Evolutionary conservation across 2,888 invertebrate genomes (phyloP), one percentile per base, ranked within the genome.

Genomic region (Autographa gamma): DNA sequence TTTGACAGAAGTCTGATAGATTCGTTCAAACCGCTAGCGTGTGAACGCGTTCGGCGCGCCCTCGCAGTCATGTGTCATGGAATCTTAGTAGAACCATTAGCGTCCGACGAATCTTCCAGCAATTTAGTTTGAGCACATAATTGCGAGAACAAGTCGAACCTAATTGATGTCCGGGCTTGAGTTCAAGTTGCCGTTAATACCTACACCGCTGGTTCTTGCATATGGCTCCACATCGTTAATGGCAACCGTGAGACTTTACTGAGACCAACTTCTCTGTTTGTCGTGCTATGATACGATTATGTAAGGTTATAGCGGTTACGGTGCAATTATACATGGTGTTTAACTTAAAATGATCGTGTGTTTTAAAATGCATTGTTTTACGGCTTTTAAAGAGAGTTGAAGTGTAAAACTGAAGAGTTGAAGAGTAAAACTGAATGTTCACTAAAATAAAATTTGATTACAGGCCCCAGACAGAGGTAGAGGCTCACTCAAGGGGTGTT

Each of bases 61-160:
- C 70, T 82, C 73, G 58, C 69, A 72, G 87, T 88, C 90, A 90
- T 89, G 91, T 93, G 92, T 93, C 92, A 91, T 87, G 89, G 88
- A 85, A 87, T 88, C 87, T 91, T 88, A 90, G 87, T 81, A 86
- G 89, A 87, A 84, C 90, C 91, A 92, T 94, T 94, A 93, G 90
- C 90, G 92, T 92, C 91, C 89, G 88, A 90, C 91, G 91, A 93
- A 93, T 93, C 92, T 93, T 92, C 91, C 90, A 93, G 91, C 92
- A 93, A 93, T 95, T 95, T 94, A 91, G 90, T 92, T 91, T 92
- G 93, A 94, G 93, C 91, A 94, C 92, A 94, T 95, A 95, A 95
- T 95, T 95, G 93, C 93, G 90, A 91, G 93, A 93, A 93, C 92
- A 91, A 93, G 92, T 95, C 93, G 91, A 92, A 93, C 90, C 90